Base-by-base conservation (phyloP, 2,113 vertebrate species). In the Pedionomus torquatus region DNA sequence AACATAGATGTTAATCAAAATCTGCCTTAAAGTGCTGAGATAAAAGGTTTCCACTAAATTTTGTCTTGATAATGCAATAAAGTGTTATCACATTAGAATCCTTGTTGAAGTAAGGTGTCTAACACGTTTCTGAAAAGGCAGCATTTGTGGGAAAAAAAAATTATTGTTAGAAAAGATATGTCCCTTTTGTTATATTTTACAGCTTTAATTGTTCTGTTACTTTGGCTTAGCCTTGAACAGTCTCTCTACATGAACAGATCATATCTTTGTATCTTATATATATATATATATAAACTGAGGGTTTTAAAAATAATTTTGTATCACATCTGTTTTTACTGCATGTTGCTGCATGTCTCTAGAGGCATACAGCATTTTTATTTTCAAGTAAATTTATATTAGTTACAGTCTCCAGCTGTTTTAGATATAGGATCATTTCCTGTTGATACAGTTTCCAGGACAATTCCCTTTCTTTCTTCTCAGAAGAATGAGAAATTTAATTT, bases 361-460 rank as follows among this genome's bases (percentile, higher is more conserved):
- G 98, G 90, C 98, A 98, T 96, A 95, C 93, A 96, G 93, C 97
- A 97, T 98, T 98, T 98, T 98, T 98, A 98, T 98, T 98, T 98
- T 98, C 97, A 98, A 98, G 97, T 98, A 98, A 98, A 98, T 98
- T 98, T 98, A 97, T 98, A 98, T 98, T 97, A 97, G 98, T 98
- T 98, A 96, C 97, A 98, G 97, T 98, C 98, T 98, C 98, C 98
- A 98, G 98, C 98, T 98, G 98, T 97, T 98, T 98, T 97, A 98
- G 97, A 98, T 98, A 97, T 97, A 98, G 96, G 94, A 97, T 98
- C 96, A 98, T 98, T 98, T 98, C 98, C 98, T 98, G 98, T 98
- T 97, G 95, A 97, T 98, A 94, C 96, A 92, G 94, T 98, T 98
- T 98, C 97, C 97, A 97, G 96, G 95, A 97, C 95, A 97, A 97